Evolutionary conservation across 2,797 vertebrate species (phyloP), one percentile per base, ranked within the genome.

Genomic region (Harpagifer antarcticus): DNA sequence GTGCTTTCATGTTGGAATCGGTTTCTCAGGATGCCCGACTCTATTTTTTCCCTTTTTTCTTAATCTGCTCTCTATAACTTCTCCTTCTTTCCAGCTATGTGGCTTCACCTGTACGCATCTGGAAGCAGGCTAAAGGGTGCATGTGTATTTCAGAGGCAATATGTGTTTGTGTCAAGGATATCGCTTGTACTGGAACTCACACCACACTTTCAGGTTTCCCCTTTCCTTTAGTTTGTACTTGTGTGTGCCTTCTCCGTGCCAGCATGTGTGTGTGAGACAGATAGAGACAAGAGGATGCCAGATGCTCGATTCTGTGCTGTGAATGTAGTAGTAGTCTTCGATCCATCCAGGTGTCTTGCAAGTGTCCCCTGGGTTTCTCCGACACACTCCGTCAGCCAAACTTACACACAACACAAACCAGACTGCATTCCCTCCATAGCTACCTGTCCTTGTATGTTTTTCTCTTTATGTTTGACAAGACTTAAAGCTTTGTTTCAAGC

Each of bases 1-100:
- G 54, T 12, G 62, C 91, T 92, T 93, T 94, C 86, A 92, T 91
- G 88, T 91, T 84, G 76, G 76, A 89, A 88, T 89, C 79, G 0
- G 67, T 81, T 86, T 87, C 73, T 85, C 60, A 3, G 74, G 62
- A 76, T 59, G 84, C 60, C 79, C 62, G 72, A 47, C 68, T 82
- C 47, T 31, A 61, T 87, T 74, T 60, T 75, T 70, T 9, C 67
- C 44, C 17, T 11, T 23, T 49, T 19, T 31, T 8, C 47, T 42
- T 45, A 44, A 10, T 66, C 68, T 54, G 58, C 68, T 31, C 42
- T 57, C 54, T 63, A 75, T 76, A 74, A 77, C 78, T 74, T 53
- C 66, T 54, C 48, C 61, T 54, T 82, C 72, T 82, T 78, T 77
- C 66, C 75, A 72, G 70, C 50, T 63, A 72, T 66, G 72, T 65